Evolutionary conservation across 2,888 invertebrate genomes (phyloP), one percentile per base, ranked within the genome.

Genomic region (Caenorhabditis afra): DNA sequence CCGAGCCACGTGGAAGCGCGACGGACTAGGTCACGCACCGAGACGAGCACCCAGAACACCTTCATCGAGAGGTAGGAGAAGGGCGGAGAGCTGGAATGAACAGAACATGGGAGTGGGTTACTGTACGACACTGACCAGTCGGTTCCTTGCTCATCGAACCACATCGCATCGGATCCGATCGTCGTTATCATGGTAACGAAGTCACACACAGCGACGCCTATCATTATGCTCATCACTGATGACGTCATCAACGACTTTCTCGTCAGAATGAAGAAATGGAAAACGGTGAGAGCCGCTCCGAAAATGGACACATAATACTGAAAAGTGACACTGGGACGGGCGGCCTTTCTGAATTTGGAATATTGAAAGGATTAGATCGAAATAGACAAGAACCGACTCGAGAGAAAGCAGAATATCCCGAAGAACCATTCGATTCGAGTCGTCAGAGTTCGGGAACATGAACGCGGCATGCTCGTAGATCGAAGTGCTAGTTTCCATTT

Each of bases 251-350:
- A 58, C 16, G 39, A 20, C 14, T 58, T 58, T 41, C 57, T 39
- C 3, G 39, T 67, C 18, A 67, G 16, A 16, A 67, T 41, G 10
- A 39, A 18, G 29, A 67, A 29, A 58, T 67, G 67, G 18, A 67
- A 50, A 12, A 41, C 5, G 16, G 49, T 67, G 4, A 67, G 14
- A 29, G 29, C 52, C 29, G 52, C 52, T 23, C 52, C 52, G n/a
- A 52, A 44, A 29, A 29, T 29, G 3, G 29, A 29, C 29, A 29
- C 29, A 29, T 29, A 29, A 7, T 29, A 29, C 7, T 29, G 29
- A 29, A 7, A 29, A 5, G 29, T 29, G 29, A 29, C 29, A 29
- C 3, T 5, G 29, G 29, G 29, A 29, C 29, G 29, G 29, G 29
- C 29, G 29, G 29, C 29, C 4, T 7, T 29, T 29, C 29, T 29